Percentiles rank a stretch among this genome's conserved stretches.
These are phyloP conservation scores for Kryphioiulus occultus DNA, from an alignment of 2,888 invertebrate species.

Conservation along the genomic window DNA sequence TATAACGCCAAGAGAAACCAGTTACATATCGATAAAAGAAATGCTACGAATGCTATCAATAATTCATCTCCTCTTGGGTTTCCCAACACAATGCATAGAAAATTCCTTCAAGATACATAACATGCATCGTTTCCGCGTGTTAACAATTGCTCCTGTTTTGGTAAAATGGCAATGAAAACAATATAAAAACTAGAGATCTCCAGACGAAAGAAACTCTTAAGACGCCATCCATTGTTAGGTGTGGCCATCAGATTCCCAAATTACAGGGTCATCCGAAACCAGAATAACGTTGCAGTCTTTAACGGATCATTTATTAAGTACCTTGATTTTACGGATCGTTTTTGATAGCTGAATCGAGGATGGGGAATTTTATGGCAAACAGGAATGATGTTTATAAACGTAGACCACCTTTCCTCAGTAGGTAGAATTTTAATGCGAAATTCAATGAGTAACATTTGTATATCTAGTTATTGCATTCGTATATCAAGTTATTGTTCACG, in stretches of 20 bases:
- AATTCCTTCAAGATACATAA: not conserved
- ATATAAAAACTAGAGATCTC: not conserved
- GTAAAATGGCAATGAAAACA: not conserved
- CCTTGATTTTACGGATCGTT: not conserved
- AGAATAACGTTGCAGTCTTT: not conserved
- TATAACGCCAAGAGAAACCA: not conserved
- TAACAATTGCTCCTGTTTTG: not conserved
- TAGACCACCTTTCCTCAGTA: not conserved
- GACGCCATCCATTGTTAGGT: not conserved
- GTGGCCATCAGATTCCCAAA: not conserved
- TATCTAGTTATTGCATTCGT: too few species aligned
- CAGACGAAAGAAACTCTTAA: not conserved
- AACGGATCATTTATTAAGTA: not conserved
- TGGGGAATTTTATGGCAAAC: not conserved
- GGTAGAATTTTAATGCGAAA: not conserved
- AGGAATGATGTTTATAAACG: not conserved
- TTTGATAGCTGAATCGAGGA: not conserved
- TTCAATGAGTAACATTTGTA: not conserved
- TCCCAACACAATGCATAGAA: not conserved
- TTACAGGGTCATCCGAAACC: conserved; percentile 1
- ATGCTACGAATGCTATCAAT: not conserved
- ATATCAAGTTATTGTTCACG: too few species aligned
- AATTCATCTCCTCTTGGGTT: not conserved
- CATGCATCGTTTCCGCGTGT: not conserved
- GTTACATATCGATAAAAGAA: not conserved